Evolutionary conservation across 2,113 vertebrate species (phyloP), one percentile per base, ranked within the genome.

Genomic region (Ceratotherium simum): DNA sequence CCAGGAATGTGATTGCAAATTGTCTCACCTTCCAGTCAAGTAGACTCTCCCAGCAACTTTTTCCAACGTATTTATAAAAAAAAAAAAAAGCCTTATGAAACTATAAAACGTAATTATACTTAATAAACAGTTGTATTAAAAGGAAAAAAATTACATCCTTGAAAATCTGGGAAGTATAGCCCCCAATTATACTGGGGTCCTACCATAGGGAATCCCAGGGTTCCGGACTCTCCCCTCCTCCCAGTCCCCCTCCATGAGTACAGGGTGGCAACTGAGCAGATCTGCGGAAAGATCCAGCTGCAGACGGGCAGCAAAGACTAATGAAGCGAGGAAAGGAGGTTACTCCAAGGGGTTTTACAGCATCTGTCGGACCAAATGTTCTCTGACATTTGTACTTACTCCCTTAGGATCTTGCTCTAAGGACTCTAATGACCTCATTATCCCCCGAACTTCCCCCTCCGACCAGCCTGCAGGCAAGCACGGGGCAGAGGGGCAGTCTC

Each of bases 311-410:
- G 94, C 87, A 56, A 27, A 94, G 60, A 81, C 64, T 75, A 96
- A 96, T 70, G 46, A 8, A 83, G 79, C 20, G 90, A 42, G 95
- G 93, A 51, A 90, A 90, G 36, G 36, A 17, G 95, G 0, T 56
- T 87, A 62, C 92, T 97, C 88, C 83, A 46, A 89, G 88, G 83
- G 91, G 56, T 58, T 97, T 21, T 81, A 60, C 67, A 90, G 84
- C 4, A 39, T 87, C 97, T 70, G 97, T 85, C 86, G 82, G 97
- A 91, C 95, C 96, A 96, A 51, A 98, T 96, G 83, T 11, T 96
- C 91, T 29, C 91, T 97, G 97, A 97, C 91, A 51, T 97, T 97
- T 98, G 90, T 33, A 80, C 93, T 95, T 48, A 70, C 91, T 78
- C 70, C 51, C 91, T 42, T 70, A 62, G 89, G 90, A 79, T 79